These are phyloP conservation scores for Otus sunia DNA, from an alignment of 2,113 vertebrate genomes.

Conservation along the genomic window DNA sequence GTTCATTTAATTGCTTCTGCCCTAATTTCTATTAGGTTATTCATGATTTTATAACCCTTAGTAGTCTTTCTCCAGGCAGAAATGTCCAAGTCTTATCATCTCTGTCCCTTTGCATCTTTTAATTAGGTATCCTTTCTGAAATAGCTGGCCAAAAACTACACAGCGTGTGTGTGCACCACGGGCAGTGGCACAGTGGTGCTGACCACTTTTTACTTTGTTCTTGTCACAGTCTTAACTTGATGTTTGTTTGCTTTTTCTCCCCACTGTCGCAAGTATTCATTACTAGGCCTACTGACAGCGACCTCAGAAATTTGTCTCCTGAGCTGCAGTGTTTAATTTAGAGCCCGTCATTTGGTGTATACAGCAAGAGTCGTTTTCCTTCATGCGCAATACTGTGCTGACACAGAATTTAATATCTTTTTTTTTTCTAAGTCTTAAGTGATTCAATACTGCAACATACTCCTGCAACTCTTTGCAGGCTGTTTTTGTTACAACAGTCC, in stretches of 20 bases:
- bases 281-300: background rate
- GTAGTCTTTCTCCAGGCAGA: background rate
- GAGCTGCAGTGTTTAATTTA: background rate
- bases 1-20: background rate
- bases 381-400: background rate
- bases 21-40: background rate
- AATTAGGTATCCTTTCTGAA: background rate
- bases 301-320: conserved; percentile 17
- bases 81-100: background rate
- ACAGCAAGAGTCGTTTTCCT: background rate
- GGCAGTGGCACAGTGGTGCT: background rate
- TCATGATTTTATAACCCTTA: background rate
- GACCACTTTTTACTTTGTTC: background rate
- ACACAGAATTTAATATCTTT: background rate
- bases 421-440: background rate
- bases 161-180: background rate
- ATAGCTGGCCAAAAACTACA: background rate
- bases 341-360: background rate
- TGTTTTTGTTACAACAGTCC: background rate
- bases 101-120: background rate
- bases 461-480: background rate
- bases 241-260: background rate
- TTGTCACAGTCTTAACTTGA: background rate
- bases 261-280: background rate
- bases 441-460: background rate